Conservation (phyloP, 2,888 invertebrate species). For the Nymphalis urticae region DNA sequence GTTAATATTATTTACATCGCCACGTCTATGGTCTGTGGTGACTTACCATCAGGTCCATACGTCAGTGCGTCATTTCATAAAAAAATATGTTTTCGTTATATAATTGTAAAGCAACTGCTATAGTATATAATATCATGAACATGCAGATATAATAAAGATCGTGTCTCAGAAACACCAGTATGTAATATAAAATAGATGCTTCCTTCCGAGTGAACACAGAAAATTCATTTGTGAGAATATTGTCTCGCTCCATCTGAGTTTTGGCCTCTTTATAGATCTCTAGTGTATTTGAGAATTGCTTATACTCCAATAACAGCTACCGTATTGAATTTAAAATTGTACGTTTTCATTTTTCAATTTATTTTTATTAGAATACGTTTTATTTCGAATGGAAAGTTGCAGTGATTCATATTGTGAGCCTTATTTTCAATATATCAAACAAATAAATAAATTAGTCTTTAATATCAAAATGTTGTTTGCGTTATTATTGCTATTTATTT, state of each 20-base stretch:
- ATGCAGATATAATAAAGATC: not conserved
- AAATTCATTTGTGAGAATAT: slow-evolving; percentile 14
- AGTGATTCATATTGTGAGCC: not conserved
- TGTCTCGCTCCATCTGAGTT: slow-evolving; percentile 4
- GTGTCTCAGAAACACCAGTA: not conserved
- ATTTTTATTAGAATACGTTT: not conserved
- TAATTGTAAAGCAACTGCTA: too few species aligned
- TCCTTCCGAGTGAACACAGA: slow-evolving; percentile 1
- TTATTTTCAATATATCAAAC: too few species aligned
- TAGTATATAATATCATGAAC: not conserved
- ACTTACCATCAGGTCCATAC: too few species aligned
- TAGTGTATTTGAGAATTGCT: slow-evolving; percentile 7
- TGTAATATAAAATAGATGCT: not conserved
- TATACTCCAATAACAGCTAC: not conserved
- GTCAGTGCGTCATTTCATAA: too few species aligned
- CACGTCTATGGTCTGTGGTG: too few species aligned
- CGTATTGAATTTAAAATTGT: slow-evolving; percentile 1
- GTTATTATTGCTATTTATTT: too few species aligned
- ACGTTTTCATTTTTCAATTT: not conserved
- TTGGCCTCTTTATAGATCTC: slow-evolving; percentile 7
- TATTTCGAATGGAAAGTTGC: not conserved
- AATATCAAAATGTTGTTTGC: too few species aligned
- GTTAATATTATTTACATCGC: too few species aligned
- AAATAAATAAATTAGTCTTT: too few species aligned
- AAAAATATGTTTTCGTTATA: too few species aligned